These are phyloP conservation scores for Aethina tumida DNA, from an alignment of 1,140 invertebrate genomes.

Conservation along the genomic window DNA sequence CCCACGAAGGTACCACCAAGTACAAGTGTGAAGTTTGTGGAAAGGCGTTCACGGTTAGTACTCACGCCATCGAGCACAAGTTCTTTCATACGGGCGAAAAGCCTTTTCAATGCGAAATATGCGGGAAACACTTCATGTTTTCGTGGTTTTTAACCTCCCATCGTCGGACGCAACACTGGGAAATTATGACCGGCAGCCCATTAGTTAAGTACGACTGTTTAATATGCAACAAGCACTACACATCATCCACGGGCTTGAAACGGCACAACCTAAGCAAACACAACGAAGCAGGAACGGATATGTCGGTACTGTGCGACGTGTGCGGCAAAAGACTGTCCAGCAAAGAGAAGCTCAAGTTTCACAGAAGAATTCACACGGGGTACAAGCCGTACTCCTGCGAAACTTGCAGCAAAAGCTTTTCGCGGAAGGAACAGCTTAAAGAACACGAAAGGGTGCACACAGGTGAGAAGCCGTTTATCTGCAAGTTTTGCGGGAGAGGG, in stretches of 20 bases:
- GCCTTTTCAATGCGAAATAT: constrained; percentile 51
- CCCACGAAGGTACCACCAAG: constrained; percentile 37
- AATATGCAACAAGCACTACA: constrained; percentile 33
- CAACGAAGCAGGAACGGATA: constrained; percentile 20
- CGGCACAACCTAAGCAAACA: constrained; percentile 31
- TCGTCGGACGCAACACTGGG: constrained; percentile 32
- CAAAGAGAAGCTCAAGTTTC: constrained; percentile 59
- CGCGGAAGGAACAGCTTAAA: constrained; percentile 50
- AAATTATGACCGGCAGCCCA: constrained; percentile 32
- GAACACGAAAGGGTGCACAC: constrained; percentile 54
- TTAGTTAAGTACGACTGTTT: constrained; percentile 32
- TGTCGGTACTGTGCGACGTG: constrained; percentile 50
- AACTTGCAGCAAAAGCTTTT: constrained; percentile 54
- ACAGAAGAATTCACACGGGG: constrained; percentile 59
- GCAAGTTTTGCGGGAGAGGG: constrained; percentile 59
- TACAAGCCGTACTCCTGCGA: constrained; percentile 64
- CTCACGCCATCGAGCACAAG: constrained; percentile 37
- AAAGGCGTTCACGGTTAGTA: constrained; percentile 40
- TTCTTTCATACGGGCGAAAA: constrained; percentile 47
- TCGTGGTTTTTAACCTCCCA: constrained; percentile 34
- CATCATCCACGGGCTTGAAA: constrained; percentile 30
- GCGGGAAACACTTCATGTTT: constrained; percentile 42
- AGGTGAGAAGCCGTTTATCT: constrained; percentile 54
- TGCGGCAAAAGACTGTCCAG: constrained; percentile 70
- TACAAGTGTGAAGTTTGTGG: constrained; percentile 41